Conservation (phyloP, 2,888 invertebrate genomes). For the Pristionchus mayeri region DNA sequence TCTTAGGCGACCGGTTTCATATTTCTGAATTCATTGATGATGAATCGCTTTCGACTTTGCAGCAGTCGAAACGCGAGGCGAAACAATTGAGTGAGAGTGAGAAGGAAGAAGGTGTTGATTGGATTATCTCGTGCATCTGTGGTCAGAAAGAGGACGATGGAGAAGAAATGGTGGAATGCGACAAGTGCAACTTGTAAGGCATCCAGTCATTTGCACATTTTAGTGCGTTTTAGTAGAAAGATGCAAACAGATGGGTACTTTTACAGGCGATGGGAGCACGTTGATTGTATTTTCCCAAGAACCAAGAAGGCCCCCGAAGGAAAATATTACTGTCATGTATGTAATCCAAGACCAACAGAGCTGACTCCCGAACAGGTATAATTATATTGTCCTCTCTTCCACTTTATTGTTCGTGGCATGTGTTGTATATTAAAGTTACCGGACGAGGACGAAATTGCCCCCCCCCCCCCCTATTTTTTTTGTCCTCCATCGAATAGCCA, state of each 20-base stretch:
- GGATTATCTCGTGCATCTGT: conserved; percentile 55
- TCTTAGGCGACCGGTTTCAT: no score
- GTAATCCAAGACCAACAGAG: conserved; percentile 54
- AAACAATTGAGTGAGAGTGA: neutral
- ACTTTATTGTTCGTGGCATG: neutral
- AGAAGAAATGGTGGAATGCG: conserved; percentile 58
- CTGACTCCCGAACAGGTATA: conserved; percentile 44
- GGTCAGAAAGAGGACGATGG: conserved; percentile 56
- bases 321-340: conserved; percentile 53
- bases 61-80: neutral
- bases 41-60: neutral
- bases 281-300: conserved; percentile 52
- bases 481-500: no score
- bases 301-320: conserved; percentile 42
- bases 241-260: no score
- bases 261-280: conserved; percentile 60
- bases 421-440: no score
- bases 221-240: no score
- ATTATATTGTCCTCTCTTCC: neutral
- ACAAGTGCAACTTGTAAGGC: conserved; percentile 58
- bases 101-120: conserved; percentile 37
- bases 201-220: neutral
- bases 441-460: no score
- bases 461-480: no score
- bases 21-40: no score